A percentile compares a stretch with the other conserved stretches of the same genome.
Conservation (phyloP, 2,113 vertebrate species). For the Lycaon pictus region DNA sequence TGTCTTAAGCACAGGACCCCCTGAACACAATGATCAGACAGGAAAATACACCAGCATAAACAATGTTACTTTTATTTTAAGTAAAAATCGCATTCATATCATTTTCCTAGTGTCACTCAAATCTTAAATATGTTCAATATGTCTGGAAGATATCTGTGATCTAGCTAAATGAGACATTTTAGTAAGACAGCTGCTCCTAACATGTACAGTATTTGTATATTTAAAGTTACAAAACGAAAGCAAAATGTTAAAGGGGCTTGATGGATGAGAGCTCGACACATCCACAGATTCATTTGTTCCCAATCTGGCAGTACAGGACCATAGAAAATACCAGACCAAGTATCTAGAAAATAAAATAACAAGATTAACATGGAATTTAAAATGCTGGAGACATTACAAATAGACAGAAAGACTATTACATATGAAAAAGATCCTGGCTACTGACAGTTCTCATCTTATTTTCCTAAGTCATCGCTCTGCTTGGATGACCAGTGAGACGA, state of each 20-base stretch:
- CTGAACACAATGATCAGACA: slow-evolving; percentile 62
- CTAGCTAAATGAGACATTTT: slow-evolving; percentile 8
- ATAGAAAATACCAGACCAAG: slow-evolving; percentile 89
- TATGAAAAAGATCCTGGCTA: not conserved
- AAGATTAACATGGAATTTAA: slow-evolving; percentile 72
- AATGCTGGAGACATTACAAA: not conserved
- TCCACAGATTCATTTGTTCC: slow-evolving; percentile 83
- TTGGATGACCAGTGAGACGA: not conserved
- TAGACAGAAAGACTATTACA: not conserved
- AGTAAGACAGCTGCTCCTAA: slow-evolving; percentile 60
- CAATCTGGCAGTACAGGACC: slow-evolving; percentile 88
- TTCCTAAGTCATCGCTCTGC: not conserved
- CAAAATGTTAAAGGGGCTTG: slow-evolving; percentile 74
- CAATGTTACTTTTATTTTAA: slow-evolving; percentile 81
- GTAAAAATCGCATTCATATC: slow-evolving; percentile 76
- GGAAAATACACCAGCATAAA: slow-evolving; percentile 65
- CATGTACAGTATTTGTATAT: slow-evolving; percentile 4
- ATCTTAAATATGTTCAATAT: slow-evolving; percentile 74
- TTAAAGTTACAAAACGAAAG: slow-evolving; percentile 74
- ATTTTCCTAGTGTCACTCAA: slow-evolving; percentile 60
- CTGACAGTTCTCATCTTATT: slow-evolving; percentile 13
- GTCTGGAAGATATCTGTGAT: slow-evolving; percentile 41
- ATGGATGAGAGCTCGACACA: slow-evolving; percentile 59
- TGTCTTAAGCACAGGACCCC: not conserved
- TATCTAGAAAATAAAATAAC: slow-evolving; percentile 86